phyloP scores from a whole-genome alignment of 2,888 invertebrate species.

The Ochropacha duplaris region DNA sequence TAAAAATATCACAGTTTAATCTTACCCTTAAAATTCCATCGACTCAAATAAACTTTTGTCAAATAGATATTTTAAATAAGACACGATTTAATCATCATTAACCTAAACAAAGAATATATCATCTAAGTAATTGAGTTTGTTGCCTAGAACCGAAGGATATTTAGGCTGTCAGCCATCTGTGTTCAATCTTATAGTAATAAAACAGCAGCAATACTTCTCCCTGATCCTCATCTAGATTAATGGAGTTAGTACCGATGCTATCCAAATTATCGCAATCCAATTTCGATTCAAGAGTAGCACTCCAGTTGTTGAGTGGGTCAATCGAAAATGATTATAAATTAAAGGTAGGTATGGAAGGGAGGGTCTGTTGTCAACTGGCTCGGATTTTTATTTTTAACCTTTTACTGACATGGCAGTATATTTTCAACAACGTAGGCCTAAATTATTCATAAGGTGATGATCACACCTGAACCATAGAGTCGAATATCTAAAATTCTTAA shows the following conservation, averaged over 20 bases:
- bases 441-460: not conserved
- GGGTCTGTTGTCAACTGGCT: slow-evolving; percentile 24
- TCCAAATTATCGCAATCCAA: slow-evolving; percentile 50
- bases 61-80: not conserved
- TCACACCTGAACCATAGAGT: too few species aligned
- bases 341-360: slow-evolving; percentile 32
- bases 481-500: too few species aligned
- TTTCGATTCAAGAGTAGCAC: slow-evolving; percentile 43
- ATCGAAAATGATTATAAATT: slow-evolving; percentile 46
- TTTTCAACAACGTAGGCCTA: not conserved
- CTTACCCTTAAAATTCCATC: too few species aligned
- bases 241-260: slow-evolving; percentile 34
- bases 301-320: slow-evolving; percentile 37
- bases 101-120: not conserved
- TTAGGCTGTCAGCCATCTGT: slow-evolving; percentile 5
- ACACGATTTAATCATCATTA: slow-evolving; percentile 1
- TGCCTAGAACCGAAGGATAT: slow-evolving; percentile 4
- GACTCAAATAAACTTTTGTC: too few species aligned
- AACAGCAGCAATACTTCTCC: slow-evolving; percentile 20
- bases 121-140: slow-evolving; percentile 4
- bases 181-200: slow-evolving; percentile 16
- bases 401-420: not conserved
- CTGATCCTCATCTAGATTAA: slow-evolving; percentile 39
- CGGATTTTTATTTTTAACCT: slow-evolving; percentile 6
- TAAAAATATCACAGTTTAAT: not conserved